Conservation (phyloP, 2,888 invertebrate genomes). For the Acanthosepion esculentum region DNA sequence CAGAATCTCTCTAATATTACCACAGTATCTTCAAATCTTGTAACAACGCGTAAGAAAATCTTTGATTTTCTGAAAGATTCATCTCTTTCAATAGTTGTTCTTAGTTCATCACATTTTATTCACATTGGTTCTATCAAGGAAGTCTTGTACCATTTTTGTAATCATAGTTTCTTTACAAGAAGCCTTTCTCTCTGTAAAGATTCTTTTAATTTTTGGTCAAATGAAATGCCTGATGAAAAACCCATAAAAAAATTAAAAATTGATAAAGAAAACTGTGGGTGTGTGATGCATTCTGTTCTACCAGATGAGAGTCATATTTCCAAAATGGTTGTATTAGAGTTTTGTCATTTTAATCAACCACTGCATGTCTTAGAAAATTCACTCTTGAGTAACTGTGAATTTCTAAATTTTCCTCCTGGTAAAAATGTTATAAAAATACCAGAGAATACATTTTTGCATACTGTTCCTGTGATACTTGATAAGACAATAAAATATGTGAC, state of each 20-base stretch:
- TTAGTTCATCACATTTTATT: conserved; percentile 75
- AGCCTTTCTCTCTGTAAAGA: conserved; percentile 65
- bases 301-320: conserved; percentile 59
- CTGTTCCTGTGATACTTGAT: conserved; percentile 64
- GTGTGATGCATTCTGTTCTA: conserved; percentile 72
- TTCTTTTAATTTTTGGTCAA: conserved; percentile 65
- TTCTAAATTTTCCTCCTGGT: conserved; percentile 49
- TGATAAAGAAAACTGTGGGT: conserved; percentile 57
- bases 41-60: conserved; percentile 65
- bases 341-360: conserved; percentile 71
- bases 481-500: conserved; percentile 65
- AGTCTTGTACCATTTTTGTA: conserved; percentile 69
- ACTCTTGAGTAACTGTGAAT: conserved; percentile 74
- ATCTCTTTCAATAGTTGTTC: conserved; percentile 69
- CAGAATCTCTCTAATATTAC: conserved; percentile 68
- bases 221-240: conserved; percentile 25
- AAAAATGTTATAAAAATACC: conserved; percentile 57
- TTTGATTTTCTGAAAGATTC: conserved; percentile 68
- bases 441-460: conserved; percentile 69
- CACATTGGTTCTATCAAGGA: conserved; percentile 76
- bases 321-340: conserved; percentile 71
- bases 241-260: conserved; percentile 51
- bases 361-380: conserved; percentile 66
- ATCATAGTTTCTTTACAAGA: conserved; percentile 60
- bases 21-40: conserved; percentile 62